Evolutionary conservation across 1,140 invertebrate genomes (phyloP), one percentile per base, ranked within the genome.

Genomic region (Lucilia cuprina): DNA sequence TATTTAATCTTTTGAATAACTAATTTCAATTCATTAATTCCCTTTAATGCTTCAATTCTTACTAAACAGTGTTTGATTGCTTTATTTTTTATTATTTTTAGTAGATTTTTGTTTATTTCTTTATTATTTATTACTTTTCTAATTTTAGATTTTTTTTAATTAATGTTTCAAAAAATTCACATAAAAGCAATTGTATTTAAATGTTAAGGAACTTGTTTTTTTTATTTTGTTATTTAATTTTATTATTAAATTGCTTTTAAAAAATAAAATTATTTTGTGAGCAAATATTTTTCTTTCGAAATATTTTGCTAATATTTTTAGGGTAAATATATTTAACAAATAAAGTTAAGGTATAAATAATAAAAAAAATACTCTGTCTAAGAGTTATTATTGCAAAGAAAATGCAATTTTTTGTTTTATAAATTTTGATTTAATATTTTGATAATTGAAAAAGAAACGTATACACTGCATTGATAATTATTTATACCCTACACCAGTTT

Each of bases 11-110:
- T 34, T 77, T 41, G 41, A 41, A 41, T 41, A 41, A 41, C n/a
- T 75, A 35, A 21, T 75, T 35, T 75, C 34, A 78, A 78, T 78
- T 78, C 75, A 10, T 34, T 34, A 25, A 35, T 78, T 78, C 34
- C 47, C 34, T 78, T 41, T 19, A n/a, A 60, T n/a, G 1, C 25
- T n/a, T 60, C 55, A 25, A 21, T 77, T 7, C 9, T 12, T 70
- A 70, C 65, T 70, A 55, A 55, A 55, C 2, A 3, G 41, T 55
- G 60, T 70, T 70, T 70, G 65, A 70, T 70, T 70, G 65, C 65
- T 19, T 21, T 70, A 70, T 70, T 13, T 19, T 19, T 19, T 65
- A 5, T 65, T 65, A 70, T 12, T 25, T 70, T 70, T 55, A 14
- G 17, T 55, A 17, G 49, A 49, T 0, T 30, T 49, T 49, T 49